These are phyloP conservation scores for Cricetomys ansorgei DNA, from an alignment of 2,113 vertebrate genomes.

Conservation along the genomic window DNA sequence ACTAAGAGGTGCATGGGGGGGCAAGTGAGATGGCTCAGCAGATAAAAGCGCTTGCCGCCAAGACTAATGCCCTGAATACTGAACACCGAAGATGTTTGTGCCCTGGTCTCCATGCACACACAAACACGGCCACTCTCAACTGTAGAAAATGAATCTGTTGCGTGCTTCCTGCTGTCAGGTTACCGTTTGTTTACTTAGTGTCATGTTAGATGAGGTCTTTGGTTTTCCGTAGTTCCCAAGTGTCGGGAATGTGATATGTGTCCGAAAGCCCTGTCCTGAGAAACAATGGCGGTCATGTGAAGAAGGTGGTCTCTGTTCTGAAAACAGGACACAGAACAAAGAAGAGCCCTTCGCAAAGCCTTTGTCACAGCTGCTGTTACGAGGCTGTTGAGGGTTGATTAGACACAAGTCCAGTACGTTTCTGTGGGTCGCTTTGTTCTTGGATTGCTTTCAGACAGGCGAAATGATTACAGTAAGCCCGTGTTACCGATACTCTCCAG, in stretches of 20 bases:
- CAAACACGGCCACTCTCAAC: not conserved
- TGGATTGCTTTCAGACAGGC: constrained; percentile 38
- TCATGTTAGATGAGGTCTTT: not conserved
- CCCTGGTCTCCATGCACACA: not conserved
- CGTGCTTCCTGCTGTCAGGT: not conserved
- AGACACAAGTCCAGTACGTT: not conserved
- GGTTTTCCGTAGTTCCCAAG: not conserved
- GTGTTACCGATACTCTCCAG: not conserved
- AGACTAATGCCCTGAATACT: not conserved
- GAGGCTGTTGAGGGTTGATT: constrained; percentile 27
- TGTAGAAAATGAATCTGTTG: not conserved
- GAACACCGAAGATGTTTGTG: not conserved
- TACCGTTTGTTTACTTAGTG: not conserved
- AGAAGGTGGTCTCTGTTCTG: constrained; percentile 24
- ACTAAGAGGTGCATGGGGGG: not conserved
- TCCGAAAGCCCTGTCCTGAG: constrained; percentile 10
- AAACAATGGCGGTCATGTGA: constrained; percentile 35
- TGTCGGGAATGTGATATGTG: constrained; percentile 12
- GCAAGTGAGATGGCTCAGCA: not conserved
- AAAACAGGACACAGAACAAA: constrained; percentile 18
- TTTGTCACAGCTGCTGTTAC: not conserved
- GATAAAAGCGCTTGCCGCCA: not conserved
- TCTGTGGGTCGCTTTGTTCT: constrained; percentile 6
- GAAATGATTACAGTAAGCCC: constrained; percentile 9
- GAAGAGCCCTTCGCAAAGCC: constrained; percentile 25